Base-by-base conservation (phyloP, 2,888 invertebrate genomes). In the Xylota sylvarum region DNA sequence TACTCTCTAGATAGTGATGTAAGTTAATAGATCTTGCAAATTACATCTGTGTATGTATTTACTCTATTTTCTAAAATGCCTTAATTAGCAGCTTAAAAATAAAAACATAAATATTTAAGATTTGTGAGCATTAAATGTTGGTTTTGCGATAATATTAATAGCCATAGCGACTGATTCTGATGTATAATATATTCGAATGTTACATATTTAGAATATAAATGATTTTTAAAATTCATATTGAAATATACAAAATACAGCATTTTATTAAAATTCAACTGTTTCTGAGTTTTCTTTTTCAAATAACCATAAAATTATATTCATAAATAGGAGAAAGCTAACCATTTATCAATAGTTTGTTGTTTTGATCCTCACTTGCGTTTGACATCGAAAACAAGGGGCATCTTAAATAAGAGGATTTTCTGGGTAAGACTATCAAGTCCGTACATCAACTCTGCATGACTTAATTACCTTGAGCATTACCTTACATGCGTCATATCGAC, bases 191-290 rank as follows among this genome's bases (percentile, higher is more conserved):
- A 50, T 50, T 23, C 50, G 27, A 12, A 27, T 50, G 23, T 27
- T 27, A 27, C 27, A 2, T 50, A 27, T 48, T 48, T 48, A 10
- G 48, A 17, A 48, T 19, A 19, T 19, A 48, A 48, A 19, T 19
- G 48, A 4, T 48, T 48, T 23, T 48, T 48, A 5, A 48, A 10
- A 48, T 48, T 48, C 19, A 48, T 48, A 48, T 48, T 48, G 43
- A 43, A 48, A 48, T 17, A 48, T 48, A 19, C 7, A 48, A 48
- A 19, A 48, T 17, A 19, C 50, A 50, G 23, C 23, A 23, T 50
- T 23, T 19, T 23, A 0, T 19, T 17, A 1, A n/a, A 48, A 48
- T 4, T 19, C n/a, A 43, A 43, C 43, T 37, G 12, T 37, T n/a
- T 40, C n/a, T 12, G 43, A 14, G n/a, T 23, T 23, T 23, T 23